Evolutionary conservation across 2,888 invertebrate genomes (phyloP).

Genomic region (Drosophila testacea): DNA sequence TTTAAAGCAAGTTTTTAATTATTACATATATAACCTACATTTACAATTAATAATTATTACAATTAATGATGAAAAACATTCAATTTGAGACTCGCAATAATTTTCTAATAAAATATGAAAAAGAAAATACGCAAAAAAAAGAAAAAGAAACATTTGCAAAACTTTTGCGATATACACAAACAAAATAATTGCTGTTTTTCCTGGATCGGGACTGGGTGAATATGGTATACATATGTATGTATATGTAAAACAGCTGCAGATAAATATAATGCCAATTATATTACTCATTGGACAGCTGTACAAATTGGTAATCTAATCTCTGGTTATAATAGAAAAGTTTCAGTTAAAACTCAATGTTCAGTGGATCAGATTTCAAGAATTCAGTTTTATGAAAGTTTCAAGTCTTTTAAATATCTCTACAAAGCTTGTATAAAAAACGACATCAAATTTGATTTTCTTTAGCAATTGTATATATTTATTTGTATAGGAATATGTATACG

Average conservation of each 20-base stretch:
- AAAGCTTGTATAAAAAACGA: not conserved
- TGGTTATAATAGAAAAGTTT: not conserved
- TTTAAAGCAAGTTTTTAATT: slow-evolving; percentile 50
- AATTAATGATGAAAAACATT: slow-evolving; percentile 52
- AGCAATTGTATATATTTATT: slow-evolving; percentile 42
- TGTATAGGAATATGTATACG: slow-evolving; percentile 47
- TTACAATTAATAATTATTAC: slow-evolving; percentile 47
- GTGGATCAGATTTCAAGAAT: not conserved
- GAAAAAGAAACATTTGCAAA: slow-evolving; percentile 25
- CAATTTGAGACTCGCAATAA: slow-evolving; percentile 64
- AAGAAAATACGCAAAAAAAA: slow-evolving; percentile 11
- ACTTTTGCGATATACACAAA: slow-evolving; percentile 22
- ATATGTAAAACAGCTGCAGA: not conserved
- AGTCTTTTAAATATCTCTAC: no score
- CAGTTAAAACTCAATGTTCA: not conserved
- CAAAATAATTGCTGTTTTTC: slow-evolving; percentile 3
- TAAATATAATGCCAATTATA: not conserved
- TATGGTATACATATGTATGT: not conserved
- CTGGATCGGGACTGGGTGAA: not conserved
- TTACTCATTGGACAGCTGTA: slow-evolving; percentile 6
- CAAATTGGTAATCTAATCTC: slow-evolving; percentile 12
- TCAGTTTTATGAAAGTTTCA: no score
- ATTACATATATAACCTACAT: slow-evolving; percentile 53
- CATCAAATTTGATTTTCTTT: slow-evolving; percentile 7
- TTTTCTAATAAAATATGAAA: slow-evolving; percentile 43